Evolutionary conservation across 2,797 vertebrate species (phyloP).

Genomic region (Chaenodraco wilsoni): DNA sequence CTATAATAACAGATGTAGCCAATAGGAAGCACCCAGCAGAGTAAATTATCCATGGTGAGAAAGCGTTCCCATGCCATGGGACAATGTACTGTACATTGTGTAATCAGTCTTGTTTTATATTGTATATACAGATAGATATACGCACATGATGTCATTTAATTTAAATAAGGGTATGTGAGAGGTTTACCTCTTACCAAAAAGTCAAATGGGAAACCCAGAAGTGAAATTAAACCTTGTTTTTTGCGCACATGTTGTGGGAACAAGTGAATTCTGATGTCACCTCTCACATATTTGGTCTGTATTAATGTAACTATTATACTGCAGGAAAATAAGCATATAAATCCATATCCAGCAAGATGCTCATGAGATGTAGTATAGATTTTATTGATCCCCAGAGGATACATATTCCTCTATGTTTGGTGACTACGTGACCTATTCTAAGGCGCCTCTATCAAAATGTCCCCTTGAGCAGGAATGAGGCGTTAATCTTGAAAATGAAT

Average conservation of each 20-base stretch:
- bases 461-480: constrained; percentile 5
- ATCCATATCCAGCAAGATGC: constrained; percentile 1
- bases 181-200: constrained; percentile 38
- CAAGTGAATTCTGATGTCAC: constrained; percentile 3
- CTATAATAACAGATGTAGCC: constrained; percentile 46
- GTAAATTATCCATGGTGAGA: constrained; percentile 66
- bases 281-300: not conserved
- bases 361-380: constrained; percentile 19
- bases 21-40: constrained; percentile 54
- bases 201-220: constrained; percentile 55
- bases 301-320: constrained; percentile 12
- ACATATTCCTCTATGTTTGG: constrained; percentile 2
- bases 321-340: not conserved
- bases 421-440: constrained; percentile 31
- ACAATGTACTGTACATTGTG: constrained; percentile 84
- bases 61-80: constrained; percentile 67
- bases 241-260: constrained; percentile 36
- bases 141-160: constrained; percentile 83
- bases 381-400: constrained; percentile 21
- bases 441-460: not conserved
- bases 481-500: constrained; percentile 11
- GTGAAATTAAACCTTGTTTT: constrained; percentile 56
- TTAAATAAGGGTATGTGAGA: constrained; percentile 63
- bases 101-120: constrained; percentile 86
- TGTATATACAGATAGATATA: constrained; percentile 87